Evolutionary conservation across 2,888 invertebrate genomes (phyloP).

Genomic region (Trachelus tabidus): DNA sequence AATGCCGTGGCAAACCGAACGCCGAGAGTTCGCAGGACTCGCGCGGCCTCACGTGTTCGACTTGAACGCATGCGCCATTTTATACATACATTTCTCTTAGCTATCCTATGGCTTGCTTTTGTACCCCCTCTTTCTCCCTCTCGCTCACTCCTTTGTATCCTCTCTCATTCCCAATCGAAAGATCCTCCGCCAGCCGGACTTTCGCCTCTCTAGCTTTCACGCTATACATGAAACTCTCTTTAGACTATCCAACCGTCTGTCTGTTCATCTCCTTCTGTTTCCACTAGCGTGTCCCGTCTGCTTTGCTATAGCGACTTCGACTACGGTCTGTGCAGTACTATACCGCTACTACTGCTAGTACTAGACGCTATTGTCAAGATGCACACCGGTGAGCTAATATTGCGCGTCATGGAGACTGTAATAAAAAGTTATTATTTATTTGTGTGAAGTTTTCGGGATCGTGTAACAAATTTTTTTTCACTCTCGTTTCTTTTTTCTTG

Average conservation of each 20-base stretch:
- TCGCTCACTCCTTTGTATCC: not conserved
- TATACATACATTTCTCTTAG: not conserved
- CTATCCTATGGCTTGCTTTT: not conserved
- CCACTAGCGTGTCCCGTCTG: not conserved
- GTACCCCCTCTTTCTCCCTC: not conserved
- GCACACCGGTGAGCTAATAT: not conserved
- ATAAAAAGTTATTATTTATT: not conserved
- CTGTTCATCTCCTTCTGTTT: not conserved
- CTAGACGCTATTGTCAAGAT: not conserved
- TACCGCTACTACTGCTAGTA: not conserved
- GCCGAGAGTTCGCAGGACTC: not conserved
- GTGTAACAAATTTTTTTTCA: not conserved
- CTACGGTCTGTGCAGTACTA: not conserved
- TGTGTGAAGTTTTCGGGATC: not conserved
- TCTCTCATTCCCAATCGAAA: not conserved
- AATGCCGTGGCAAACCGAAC: slow-evolving; percentile 19
- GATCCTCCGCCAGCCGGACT: not conserved
- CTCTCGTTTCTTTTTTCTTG: not conserved
- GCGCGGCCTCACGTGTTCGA: slow-evolving; percentile 62
- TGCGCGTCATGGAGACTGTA: not conserved
- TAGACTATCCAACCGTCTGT: not conserved
- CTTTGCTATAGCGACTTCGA: not conserved
- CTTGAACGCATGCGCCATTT: slow-evolving; percentile 58
- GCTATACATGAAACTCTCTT: not conserved
- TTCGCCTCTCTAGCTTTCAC: not conserved